These are phyloP conservation scores for Erannis defoliaria DNA, from an alignment of 2,888 invertebrate genomes.

Conservation along the genomic window DNA sequence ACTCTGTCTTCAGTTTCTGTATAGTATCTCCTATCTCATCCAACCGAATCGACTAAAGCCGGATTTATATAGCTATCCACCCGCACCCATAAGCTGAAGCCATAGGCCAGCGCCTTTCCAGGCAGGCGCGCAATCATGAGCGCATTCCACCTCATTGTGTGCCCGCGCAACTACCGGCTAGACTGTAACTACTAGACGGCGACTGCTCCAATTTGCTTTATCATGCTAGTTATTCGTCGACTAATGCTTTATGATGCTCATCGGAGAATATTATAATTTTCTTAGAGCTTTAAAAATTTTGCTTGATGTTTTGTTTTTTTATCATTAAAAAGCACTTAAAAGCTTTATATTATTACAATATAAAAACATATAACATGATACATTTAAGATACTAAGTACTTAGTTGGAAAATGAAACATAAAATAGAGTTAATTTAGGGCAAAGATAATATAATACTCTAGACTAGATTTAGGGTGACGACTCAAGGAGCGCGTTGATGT, in stretches of 20 bases:
- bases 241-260: slow-evolving; percentile 28
- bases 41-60: slow-evolving; percentile 2
- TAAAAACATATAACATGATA: too few species aligned
- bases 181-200: slow-evolving; percentile 10
- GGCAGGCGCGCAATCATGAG: slow-evolving; percentile 61
- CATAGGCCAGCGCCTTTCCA: slow-evolving; percentile 56
- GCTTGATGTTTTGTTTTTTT: too few species aligned
- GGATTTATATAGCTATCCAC: background rate
- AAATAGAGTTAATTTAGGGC: too few species aligned
- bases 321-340: too few species aligned
- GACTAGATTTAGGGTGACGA: background rate
- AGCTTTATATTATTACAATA: too few species aligned
- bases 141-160: slow-evolving; percentile 69
- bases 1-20: background rate
- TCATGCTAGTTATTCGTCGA: slow-evolving; percentile 59
- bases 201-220: slow-evolving; percentile 27
- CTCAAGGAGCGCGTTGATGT: slow-evolving; percentile 54
- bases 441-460: too few species aligned
- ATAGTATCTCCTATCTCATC: background rate
- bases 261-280: background rate
- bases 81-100: slow-evolving; percentile 19
- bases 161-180: slow-evolving; percentile 3
- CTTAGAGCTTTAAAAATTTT: too few species aligned
- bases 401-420: too few species aligned
- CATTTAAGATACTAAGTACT: too few species aligned